A percentile compares a stretch with the other conserved stretches of the same genome.
phyloP scores from a whole-genome alignment of 2,797 vertebrate genomes.

The Anniella stebbinsi region DNA sequence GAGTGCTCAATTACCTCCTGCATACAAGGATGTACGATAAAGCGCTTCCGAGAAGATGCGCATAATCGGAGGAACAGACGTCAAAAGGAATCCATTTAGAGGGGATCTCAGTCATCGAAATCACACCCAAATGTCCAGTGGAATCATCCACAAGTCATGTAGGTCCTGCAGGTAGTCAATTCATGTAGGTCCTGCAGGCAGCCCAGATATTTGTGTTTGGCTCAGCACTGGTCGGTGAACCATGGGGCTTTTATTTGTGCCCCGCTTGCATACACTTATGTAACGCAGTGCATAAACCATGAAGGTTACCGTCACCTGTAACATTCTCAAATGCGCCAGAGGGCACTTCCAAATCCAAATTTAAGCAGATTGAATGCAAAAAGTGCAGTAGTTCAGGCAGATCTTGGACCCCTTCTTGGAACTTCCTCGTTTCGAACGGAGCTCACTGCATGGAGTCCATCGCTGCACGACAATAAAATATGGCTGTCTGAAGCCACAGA shows the following conservation, averaged over 20 bases:
- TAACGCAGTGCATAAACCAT: not conserved
- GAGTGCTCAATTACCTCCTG: too few species aligned
- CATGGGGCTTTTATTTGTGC: not conserved
- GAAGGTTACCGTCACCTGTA: not conserved
- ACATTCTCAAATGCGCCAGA: not conserved
- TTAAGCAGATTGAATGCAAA: not conserved
- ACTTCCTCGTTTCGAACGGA: not conserved
- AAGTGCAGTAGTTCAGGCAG: not conserved
- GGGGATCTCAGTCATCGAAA: too few species aligned
- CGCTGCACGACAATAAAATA: not conserved
- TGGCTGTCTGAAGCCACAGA: not conserved
- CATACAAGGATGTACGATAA: too few species aligned
- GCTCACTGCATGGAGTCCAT: not conserved
- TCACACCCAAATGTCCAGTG: not conserved
- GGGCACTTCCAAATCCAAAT: rapidly evolving
- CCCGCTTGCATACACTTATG: not conserved
- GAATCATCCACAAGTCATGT: slow-evolving; percentile 24
- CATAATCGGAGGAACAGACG: too few species aligned
- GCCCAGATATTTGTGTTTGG: not conserved
- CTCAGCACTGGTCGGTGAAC: not conserved
- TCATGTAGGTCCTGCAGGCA: slow-evolving; percentile 1
- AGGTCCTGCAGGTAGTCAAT: not conserved
- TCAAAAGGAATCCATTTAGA: too few species aligned
- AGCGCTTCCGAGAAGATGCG: too few species aligned
- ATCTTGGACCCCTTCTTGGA: not conserved